phyloP scores from a whole-genome alignment of 2,888 invertebrate genomes.

The Mesoligia furuncula region DNA sequence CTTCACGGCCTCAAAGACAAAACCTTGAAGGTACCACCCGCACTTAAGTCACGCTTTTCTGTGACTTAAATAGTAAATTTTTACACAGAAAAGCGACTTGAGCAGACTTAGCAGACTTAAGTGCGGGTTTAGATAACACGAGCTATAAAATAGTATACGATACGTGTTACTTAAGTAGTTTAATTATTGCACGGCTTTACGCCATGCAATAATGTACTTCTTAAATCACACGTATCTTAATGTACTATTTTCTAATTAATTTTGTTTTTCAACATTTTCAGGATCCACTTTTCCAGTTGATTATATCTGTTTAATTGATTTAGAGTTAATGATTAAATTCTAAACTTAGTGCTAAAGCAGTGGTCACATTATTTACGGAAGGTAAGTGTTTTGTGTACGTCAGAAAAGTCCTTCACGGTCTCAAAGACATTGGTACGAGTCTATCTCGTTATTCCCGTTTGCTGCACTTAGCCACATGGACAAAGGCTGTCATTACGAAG shows the following conservation, averaged over 20 bases:
- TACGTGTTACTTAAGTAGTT: not conserved
- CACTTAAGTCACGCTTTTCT: too few species aligned
- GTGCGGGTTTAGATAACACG: not conserved
- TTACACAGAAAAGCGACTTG: not conserved
- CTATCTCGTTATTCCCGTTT: slow-evolving; percentile 49
- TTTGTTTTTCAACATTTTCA: not conserved
- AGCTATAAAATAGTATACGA: not conserved
- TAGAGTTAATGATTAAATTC: slow-evolving; percentile 5
- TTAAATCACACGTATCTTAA: not conserved
- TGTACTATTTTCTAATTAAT: not conserved
- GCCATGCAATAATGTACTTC: not conserved
- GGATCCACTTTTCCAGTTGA: not conserved
- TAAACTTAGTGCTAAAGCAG: not conserved
- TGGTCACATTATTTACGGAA: slow-evolving; percentile 16
- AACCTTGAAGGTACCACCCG: not conserved
- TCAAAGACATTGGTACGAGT: slow-evolving; percentile 20
- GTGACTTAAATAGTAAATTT: not conserved
- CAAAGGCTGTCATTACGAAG: not conserved
- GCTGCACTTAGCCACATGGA: slow-evolving; percentile 4
- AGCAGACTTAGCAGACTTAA: too few species aligned
- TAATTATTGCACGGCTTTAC: not conserved
- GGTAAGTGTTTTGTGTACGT: slow-evolving; percentile 14
- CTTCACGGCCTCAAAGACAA: slow-evolving; percentile 46
- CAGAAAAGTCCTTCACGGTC: slow-evolving; percentile 50
- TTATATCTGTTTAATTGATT: slow-evolving; percentile 33